Percentiles rank a stretch among this genome's conserved stretches.
Conservation (phyloP, 2,113 vertebrate genomes). For the Megalops atlanticus region DNA sequence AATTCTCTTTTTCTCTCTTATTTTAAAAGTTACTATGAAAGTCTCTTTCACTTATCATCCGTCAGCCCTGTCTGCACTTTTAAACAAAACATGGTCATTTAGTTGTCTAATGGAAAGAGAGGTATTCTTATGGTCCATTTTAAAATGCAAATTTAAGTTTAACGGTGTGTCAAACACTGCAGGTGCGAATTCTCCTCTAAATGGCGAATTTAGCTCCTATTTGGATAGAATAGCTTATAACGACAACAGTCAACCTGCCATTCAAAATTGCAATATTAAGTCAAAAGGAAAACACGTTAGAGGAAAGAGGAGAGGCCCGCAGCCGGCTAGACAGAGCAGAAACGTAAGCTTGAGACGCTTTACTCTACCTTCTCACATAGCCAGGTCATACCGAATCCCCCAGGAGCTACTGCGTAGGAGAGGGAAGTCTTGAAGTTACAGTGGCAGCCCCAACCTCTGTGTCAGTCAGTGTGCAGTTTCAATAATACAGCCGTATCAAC, state of each 20-base stretch:
- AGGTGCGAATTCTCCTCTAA: background rate
- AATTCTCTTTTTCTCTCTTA: background rate
- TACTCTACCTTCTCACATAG: constrained; percentile 66
- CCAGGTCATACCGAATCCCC: constrained; percentile 65
- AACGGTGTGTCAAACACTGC: background rate
- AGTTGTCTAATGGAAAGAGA: too few species aligned
- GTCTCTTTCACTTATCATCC: background rate
- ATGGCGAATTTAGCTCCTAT: background rate
- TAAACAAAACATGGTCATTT: background rate
- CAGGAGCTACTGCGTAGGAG: constrained; percentile 51
- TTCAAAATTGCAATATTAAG: background rate
- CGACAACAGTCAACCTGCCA: background rate
- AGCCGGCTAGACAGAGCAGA: constrained; percentile 24
- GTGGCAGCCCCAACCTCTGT: constrained; percentile 37
- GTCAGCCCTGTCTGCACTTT: background rate
- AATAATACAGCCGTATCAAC: constrained; percentile 48
- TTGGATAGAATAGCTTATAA: background rate
- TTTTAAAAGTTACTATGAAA: background rate
- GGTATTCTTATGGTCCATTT: background rate
- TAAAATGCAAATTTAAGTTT: background rate
- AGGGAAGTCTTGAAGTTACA: constrained; percentile 53
- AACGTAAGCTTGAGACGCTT: constrained; percentile 40
- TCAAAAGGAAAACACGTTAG: background rate
- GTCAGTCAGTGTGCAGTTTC: constrained; percentile 53
- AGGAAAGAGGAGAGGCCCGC: constrained; percentile 16